A percentile compares a stretch with the other conserved stretches of the same genome.
Conservation (phyloP, 1,140 invertebrate genomes). For the Megathymus violae region DNA sequence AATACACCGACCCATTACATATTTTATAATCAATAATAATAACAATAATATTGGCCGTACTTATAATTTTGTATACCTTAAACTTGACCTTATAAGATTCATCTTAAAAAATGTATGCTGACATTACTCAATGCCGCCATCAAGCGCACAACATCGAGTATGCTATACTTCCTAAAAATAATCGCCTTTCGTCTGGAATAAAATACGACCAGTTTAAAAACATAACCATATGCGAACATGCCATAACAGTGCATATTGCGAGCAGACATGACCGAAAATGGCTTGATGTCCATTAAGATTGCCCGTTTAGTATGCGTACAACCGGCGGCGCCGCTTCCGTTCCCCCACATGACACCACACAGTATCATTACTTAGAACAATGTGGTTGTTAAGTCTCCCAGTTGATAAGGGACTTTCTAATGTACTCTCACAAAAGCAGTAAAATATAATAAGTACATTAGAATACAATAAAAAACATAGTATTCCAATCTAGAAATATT, state of each 20-base stretch:
- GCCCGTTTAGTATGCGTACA: conserved; percentile 20
- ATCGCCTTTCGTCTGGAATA: conserved; percentile 24
- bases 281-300: conserved; percentile 11
- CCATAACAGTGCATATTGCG: conserved; percentile 12
- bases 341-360: conserved; percentile 7
- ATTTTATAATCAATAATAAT: no score
- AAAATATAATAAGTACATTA: no score
- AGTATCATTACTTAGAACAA: neutral
- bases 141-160: conserved; percentile 1
- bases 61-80: no score
- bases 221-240: neutral
- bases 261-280: conserved; percentile 18
- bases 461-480: no score
- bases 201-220: conserved; percentile 24
- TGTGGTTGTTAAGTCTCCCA: neutral
- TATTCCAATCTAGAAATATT: no score
- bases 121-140: no score
- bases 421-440: no score
- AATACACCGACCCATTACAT: no score
- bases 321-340: conserved; percentile 25
- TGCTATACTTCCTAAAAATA: conserved; percentile 30
- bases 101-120: no score
- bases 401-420: neutral
- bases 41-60: no score
- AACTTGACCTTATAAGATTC: no score